Evolutionary conservation across 2,797 vertebrate genomes (phyloP).

Genomic region (Megalops cyprinoides): DNA sequence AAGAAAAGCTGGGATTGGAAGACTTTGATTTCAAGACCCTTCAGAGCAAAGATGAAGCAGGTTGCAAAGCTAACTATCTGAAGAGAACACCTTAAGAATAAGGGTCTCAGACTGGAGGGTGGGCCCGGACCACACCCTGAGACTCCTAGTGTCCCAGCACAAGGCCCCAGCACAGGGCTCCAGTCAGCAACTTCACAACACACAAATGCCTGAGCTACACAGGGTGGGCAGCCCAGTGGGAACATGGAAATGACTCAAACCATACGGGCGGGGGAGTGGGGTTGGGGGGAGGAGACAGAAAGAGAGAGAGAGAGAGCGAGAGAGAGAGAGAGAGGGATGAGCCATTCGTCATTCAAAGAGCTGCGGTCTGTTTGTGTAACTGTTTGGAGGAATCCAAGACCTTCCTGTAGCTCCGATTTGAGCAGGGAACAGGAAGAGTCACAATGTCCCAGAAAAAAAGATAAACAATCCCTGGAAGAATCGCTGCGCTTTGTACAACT

Average conservation of each 20-base stretch:
- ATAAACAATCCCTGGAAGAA: neutral
- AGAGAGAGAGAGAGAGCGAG: neutral
- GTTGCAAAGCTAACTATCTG: no score
- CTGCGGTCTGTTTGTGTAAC: slow-evolving; percentile 17
- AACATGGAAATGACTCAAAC: slow-evolving; percentile 12
- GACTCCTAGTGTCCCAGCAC: neutral
- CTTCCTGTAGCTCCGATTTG: neutral
- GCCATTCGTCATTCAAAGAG: neutral
- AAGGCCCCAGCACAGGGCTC: neutral
- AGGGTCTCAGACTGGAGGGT: neutral
- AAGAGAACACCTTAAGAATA: neutral
- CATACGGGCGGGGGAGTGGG: neutral
- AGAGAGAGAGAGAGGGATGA: neutral
- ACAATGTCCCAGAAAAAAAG: neutral
- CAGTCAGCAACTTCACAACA: slow-evolving; percentile 1
- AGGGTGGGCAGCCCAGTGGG: neutral
- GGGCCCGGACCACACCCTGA: neutral
- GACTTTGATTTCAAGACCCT: no score
- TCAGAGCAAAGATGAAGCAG: no score
- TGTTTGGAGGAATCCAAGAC: slow-evolving; percentile 9
- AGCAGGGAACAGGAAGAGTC: slow-evolving; percentile 7
- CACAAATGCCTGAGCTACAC: neutral
- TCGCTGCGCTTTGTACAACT: neutral
- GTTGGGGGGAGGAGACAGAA: neutral
- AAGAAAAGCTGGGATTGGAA: no score